Base-by-base conservation (phyloP, 37 sponge, comb jelly and placozoan species). In the Crambe crambe region DNA sequence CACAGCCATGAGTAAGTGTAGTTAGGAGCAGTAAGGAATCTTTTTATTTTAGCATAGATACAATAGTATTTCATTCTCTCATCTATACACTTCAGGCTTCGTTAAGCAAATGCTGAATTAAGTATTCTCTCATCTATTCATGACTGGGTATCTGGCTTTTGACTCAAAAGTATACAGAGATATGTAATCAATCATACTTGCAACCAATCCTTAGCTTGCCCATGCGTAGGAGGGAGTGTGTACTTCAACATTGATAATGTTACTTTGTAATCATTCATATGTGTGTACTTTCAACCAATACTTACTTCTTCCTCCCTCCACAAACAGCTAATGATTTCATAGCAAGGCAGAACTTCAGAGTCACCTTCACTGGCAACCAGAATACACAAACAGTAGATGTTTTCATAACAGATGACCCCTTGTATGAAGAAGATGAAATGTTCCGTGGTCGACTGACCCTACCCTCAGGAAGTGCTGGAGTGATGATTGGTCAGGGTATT, bases 351-450 rank as follows among this genome's bases (percentile, higher is more conserved):
- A 12, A 47, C 51, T 47, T 47, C 51, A 6, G 10, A 47, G 51
- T 47, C 51, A 47, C 51, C 6, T 47, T 47, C 12, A 47, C 12
- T 12, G 51, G 51, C 6, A 12, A 12, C 12, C 51, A 47, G 12
- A 47, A 6, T 47, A 12, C 6, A 47, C 51, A 47, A 47, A 15
- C 12, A 34, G 72, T 72, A 3, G 17, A 15, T 8, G 47, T 72
- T 17, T 36, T 47, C 72, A 72, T 72, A 8, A 36, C 41, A 18
- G 41, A 42, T 42, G 72, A 72, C 41, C 47, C 39, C 44, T 8
- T 72, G 8, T 43, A 42, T 42, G 72, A 72, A 26, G 51, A 26
- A 8, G 51, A 72, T 72, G 72, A 72, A 43, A 42, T 23, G 4
- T 72, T 72, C 38, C 37, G 18, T 37, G 39, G 37, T 27, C 37